Evolutionary conservation across 2,888 invertebrate species (phyloP).

Genomic region (Cheilosia variabilis): DNA sequence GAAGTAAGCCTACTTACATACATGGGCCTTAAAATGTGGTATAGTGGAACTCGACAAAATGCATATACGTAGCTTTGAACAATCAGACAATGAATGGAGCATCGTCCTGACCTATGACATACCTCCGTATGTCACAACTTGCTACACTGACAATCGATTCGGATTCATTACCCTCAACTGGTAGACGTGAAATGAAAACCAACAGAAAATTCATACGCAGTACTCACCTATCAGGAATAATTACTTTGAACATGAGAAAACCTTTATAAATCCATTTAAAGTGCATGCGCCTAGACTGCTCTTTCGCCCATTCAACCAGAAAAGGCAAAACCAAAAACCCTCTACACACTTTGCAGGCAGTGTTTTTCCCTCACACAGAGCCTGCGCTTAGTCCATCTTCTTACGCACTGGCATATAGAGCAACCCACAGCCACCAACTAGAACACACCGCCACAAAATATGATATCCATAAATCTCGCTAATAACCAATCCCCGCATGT

Average conservation of each 20-base stretch:
- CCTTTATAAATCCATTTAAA: constrained; percentile 22
- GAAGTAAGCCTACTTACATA: too few species aligned
- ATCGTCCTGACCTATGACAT: too few species aligned
- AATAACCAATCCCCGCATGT: constrained; percentile 83
- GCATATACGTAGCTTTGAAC: too few species aligned
- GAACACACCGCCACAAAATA: constrained; percentile 79
- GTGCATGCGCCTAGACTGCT: constrained; percentile 3
- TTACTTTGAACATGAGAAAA: constrained; percentile 24
- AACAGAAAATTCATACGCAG: background rate
- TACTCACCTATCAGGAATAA: constrained; percentile 3
- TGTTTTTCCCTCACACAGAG: constrained; percentile 1
- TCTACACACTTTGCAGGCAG: background rate
- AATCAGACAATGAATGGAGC: too few species aligned
- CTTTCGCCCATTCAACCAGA: background rate
- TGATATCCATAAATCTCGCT: constrained; percentile 83
- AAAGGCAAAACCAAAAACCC: background rate
- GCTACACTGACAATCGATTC: too few species aligned
- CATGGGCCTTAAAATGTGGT: too few species aligned
- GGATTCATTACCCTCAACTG: too few species aligned
- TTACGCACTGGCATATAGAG: background rate
- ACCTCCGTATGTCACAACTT: too few species aligned
- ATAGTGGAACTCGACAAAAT: too few species aligned
- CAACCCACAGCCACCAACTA: constrained; percentile 36
- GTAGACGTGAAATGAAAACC: background rate
- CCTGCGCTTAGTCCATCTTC: constrained; percentile 38